A percentile compares a stretch with the other conserved stretches of the same genome.
These are phyloP conservation scores for Lampris megalopsis DNA, from an alignment of 2,113 vertebrate genomes.

Conservation along the genomic window DNA sequence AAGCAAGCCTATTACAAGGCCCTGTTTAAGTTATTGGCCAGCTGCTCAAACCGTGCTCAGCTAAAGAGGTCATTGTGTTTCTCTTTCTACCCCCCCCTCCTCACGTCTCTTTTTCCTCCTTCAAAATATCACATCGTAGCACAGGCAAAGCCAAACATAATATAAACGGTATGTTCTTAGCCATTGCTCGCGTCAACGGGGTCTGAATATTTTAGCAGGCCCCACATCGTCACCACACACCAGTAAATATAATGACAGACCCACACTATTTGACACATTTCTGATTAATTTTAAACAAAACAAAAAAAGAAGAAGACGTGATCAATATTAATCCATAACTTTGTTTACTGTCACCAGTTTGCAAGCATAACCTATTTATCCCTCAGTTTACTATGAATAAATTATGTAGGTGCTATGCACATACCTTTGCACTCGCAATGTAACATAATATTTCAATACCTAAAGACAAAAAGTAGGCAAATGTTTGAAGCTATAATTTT, in stretches of 20 bases:
- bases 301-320: not conserved
- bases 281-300: not conserved
- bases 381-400: not conserved
- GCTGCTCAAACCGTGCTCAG: constrained; percentile 85
- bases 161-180: constrained; percentile 80
- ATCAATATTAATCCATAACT: constrained; percentile 16
- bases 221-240: constrained; percentile 51
- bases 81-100: constrained; percentile 51
- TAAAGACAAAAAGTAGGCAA: constrained; percentile 43
- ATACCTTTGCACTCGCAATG: constrained; percentile 10
- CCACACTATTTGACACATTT: constrained; percentile 23
- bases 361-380: not conserved
- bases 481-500: constrained; percentile 55
- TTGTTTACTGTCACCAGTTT: not conserved
- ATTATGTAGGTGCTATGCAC: not conserved
- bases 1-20: constrained; percentile 84
- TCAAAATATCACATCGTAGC: constrained; percentile 82
- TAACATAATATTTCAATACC: constrained; percentile 4
- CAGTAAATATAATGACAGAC: constrained; percentile 29
- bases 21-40: constrained; percentile 90
- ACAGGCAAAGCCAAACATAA: constrained; percentile 85
- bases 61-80: constrained; percentile 89
- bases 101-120: constrained; percentile 42
- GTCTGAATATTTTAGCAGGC: constrained; percentile 86
- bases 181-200: constrained; percentile 74